Percentiles rank a stretch among this genome's conserved stretches.
phyloP scores from a whole-genome alignment of 2,888 invertebrate genomes.

The Hyles lineata region DNA sequence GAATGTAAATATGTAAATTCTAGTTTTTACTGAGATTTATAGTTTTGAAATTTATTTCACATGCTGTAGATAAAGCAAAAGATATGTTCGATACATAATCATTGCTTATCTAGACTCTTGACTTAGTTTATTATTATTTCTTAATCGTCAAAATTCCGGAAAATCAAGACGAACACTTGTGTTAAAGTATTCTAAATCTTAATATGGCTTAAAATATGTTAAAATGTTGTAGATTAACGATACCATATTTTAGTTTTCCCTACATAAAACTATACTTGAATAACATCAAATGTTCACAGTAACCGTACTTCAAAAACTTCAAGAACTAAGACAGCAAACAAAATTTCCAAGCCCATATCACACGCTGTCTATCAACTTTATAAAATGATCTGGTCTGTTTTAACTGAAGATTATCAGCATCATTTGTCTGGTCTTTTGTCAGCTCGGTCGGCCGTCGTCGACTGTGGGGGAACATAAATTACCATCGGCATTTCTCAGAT shows the following conservation, averaged over 20 bases:
- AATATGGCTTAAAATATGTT: no score
- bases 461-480: slow-evolving; percentile 74
- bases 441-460: slow-evolving; percentile 60
- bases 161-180: no score
- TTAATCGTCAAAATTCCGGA: no score
- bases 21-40: no score
- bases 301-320: background rate
- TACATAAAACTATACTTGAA: background rate
- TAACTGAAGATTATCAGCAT: slow-evolving; percentile 72
- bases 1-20: no score
- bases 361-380: slow-evolving; percentile 25
- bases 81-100: no score
- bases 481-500: slow-evolving; percentile 77
- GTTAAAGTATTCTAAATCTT: no score
- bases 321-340: background rate
- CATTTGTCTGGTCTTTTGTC: slow-evolving; percentile 82
- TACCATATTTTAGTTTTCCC: background rate
- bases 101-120: no score
- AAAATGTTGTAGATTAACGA: no score
- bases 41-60: no score
- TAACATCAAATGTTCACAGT: background rate
- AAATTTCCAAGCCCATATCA: background rate
- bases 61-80: no score
- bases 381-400: slow-evolving; percentile 46
- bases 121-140: no score